Base-by-base conservation (phyloP, 30 jellyfish, hydroid and myxozoan species). In the Sanderia malayensis region DNA sequence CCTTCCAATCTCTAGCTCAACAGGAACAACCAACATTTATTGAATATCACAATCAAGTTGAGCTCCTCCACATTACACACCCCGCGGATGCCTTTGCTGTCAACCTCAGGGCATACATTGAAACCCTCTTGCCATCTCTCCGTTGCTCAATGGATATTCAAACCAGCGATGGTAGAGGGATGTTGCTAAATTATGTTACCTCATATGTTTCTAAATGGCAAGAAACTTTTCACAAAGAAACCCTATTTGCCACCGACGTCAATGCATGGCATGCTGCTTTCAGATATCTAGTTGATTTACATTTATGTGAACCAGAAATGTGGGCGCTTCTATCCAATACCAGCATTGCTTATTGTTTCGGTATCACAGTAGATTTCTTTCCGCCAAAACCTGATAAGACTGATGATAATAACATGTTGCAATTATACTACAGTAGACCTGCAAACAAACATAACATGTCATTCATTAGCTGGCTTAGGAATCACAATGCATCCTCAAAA, bases 301-400 rank as follows among this genome's bases (percentile, higher is more conserved):
- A 55, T 25, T 20, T 72, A 1, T 53, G 74, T 1, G 74, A 72
- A 21, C 84, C 84, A 8, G 74, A 72, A 44, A 72, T 72, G 84
- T 72, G 63, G 73, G 27, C 27, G 22, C 44, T 53, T 17, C n/a
- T n/a, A n/a, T n/a, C n/a, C n/a, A n/a, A n/a, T n/a, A n/a, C n/a
- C n/a, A n/a, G n/a, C n/a, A n/a, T n/a, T n/a, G n/a, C n/a, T n/a
- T n/a, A n/a, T n/a, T n/a, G n/a, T n/a, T n/a, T n/a, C n/a, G n/a
- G n/a, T n/a, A n/a, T n/a, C n/a, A n/a, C n/a, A n/a, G n/a, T n/a
- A n/a, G n/a, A n/a, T n/a, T n/a, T n/a, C n/a, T n/a, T n/a, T n/a
- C n/a, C n/a, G n/a, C n/a, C n/a, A n/a, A n/a, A n/a, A n/a, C n/a
- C n/a, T n/a, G n/a, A n/a, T n/a, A 34, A 47, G 2, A 3, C 81